Conservation (phyloP, 37 sponge, comb jelly and placozoan species). For the Ianthella basta region DNA sequence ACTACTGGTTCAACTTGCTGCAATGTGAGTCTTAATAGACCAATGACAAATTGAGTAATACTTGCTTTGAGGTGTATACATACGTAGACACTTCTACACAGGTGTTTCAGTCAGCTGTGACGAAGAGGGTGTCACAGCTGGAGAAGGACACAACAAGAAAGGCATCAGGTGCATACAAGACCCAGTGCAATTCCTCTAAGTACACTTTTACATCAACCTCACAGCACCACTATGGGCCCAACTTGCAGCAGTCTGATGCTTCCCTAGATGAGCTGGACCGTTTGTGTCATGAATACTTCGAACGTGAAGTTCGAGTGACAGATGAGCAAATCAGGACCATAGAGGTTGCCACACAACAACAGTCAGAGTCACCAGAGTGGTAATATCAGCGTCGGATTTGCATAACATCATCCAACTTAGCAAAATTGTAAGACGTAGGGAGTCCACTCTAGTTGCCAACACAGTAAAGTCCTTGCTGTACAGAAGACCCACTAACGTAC, state of each 20-base stretch:
- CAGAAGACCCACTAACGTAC: background rate
- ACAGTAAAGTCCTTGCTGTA: background rate
- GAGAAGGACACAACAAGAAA: too few species aligned
- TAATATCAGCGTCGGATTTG: background rate
- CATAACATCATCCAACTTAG: slow-evolving; percentile 6
- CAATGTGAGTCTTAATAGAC: too few species aligned
- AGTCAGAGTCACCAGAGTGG: background rate
- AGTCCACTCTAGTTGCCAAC: slow-evolving; percentile 24
- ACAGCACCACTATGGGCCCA: slow-evolving; percentile 5
- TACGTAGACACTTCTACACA: too few species aligned
- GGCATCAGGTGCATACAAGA: too few species aligned
- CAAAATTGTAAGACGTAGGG: slow-evolving; percentile 20
- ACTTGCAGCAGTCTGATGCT: slow-evolving; percentile 17
- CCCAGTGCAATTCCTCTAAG: background rate
- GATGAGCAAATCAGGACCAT: background rate
- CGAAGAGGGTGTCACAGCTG: background rate
- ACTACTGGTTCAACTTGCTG: background rate
- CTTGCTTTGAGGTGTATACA: too few species aligned
- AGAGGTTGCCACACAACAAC: background rate
- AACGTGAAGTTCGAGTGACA: background rate
- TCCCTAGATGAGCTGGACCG: background rate
- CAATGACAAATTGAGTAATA: too few species aligned
- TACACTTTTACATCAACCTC: background rate
- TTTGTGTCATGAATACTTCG: slow-evolving; percentile 5
- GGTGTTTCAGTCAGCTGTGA: too few species aligned